Evolutionary conservation across 23 tunicate genomes (phyloP).

Genomic region (Trididemnum clinides): DNA sequence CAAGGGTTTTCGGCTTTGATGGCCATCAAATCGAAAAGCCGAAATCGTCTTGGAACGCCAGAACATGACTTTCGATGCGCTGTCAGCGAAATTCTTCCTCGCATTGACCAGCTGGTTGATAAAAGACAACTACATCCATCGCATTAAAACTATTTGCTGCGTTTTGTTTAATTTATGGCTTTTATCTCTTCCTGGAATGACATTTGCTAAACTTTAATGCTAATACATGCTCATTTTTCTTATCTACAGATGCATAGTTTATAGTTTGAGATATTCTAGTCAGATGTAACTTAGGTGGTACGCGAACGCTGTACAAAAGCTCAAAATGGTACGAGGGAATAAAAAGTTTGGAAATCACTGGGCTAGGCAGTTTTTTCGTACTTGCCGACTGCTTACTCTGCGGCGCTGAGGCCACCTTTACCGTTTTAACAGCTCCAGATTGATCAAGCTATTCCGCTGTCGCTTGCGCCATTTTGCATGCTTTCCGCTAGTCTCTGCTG

Average conservation of each 20-base stretch:
- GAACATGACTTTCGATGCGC: conserved; percentile 74
- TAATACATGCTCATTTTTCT: conserved; percentile 3
- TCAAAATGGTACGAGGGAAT: conserved; percentile 47
- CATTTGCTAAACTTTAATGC: conserved; percentile 27
- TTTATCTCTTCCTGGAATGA: conserved; percentile 18
- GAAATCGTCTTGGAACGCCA: conserved; percentile 59
- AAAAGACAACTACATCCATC: conserved; percentile 67
- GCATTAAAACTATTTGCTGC: conserved; percentile 47
- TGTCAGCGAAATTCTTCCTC: conserved; percentile 64
- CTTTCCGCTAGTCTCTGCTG: too few relatives aligned
- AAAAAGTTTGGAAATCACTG: conserved; percentile 66
- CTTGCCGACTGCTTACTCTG: too few relatives aligned
- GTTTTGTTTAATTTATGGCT: conserved; percentile 39
- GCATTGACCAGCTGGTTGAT: conserved; percentile 61
- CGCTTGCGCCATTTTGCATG: too few relatives aligned
- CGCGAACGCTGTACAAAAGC: conserved; percentile 54
- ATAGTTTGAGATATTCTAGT: background rate
- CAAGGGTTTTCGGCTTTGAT: conserved; percentile 59
- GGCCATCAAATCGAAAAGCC: conserved; percentile 57
- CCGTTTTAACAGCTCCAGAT: too few relatives aligned
- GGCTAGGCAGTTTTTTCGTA: too few relatives aligned
- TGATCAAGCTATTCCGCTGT: too few relatives aligned
- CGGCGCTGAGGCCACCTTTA: too few relatives aligned
- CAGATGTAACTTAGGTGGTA: conserved; percentile 44
- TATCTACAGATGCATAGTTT: conserved; percentile 10